Conservation (phyloP, 2,797 vertebrate genomes). For the Ciconia nigra region DNA sequence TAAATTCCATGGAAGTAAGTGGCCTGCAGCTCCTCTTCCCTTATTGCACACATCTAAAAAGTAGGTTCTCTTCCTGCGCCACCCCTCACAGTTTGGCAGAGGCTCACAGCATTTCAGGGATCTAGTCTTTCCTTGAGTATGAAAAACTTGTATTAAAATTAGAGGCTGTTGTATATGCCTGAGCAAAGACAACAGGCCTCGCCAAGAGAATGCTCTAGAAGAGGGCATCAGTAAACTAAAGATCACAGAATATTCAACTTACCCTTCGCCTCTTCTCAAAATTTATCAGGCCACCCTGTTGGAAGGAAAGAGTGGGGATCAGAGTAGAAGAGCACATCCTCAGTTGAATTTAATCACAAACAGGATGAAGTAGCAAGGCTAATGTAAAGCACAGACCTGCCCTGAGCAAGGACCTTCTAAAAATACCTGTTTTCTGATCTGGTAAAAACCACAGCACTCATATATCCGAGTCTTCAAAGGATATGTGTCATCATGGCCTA, state of each 20-base stretch:
- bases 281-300: slow-evolving; percentile 91
- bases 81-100: not conserved
- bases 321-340: not conserved
- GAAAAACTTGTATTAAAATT: not conserved
- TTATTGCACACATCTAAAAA: not conserved
- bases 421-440: not conserved
- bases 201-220: not conserved
- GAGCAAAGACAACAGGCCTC: not conserved
- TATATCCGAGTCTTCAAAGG: not conserved
- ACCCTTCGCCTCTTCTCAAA: slow-evolving; percentile 95
- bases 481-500: not conserved
- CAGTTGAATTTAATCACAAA: not conserved
- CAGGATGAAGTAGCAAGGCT: not conserved
- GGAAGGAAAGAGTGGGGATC: not conserved
- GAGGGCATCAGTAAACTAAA: not conserved
- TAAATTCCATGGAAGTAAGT: not conserved
- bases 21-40: not conserved
- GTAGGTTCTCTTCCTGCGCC: not conserved
- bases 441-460: not conserved
- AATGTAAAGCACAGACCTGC: not conserved
- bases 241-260: slow-evolving; percentile 46
- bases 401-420: not conserved
- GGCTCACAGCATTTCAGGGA: not conserved
- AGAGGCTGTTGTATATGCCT: not conserved
- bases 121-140: not conserved